Base-by-base conservation (phyloP, 2,113 vertebrate species). In the Otolemur garnettii region DNA sequence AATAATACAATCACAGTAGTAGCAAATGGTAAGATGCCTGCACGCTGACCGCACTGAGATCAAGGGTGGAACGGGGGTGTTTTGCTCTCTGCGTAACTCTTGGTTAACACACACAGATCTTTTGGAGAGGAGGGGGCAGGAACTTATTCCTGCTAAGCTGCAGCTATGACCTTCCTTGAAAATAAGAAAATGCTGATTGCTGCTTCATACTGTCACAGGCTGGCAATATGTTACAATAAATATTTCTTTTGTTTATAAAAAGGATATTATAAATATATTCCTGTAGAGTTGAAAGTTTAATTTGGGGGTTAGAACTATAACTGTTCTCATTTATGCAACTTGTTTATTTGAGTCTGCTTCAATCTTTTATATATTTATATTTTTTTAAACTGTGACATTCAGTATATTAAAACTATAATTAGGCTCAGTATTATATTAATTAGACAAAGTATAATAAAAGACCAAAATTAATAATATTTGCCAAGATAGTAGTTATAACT, bases 301-400 rank as follows among this genome's bases (percentile, higher is more conserved):
- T 83, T 94, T 96, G 86, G 22, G 33, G 87, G 80, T 6, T 57
- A 64, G 22, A 9, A 91, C 28, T 60, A 19, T 33, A 62, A 91
- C 13, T 86, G 59, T 30, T 64, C 71, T 91, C 42, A 94, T 87
- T 90, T 62, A 75, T 9, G 4, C 21, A 90, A 77, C 4, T 53
- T 72, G 4, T 50, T 59, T 69, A 19, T 69, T 50, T 19, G 24
- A 72, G 28, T 79, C 13, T 80, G 59, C 53, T 75, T 69, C 86
- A 77, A 6, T 74, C 5, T 87, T 81, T 89, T 78, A 90, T 71
- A 85, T 66, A 86, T 68, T 7, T 45, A 45, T 50, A 50, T 38
- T 38, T 38, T 84, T 77, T 96, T 68, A 55, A 93, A 97, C 91
- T 45, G 90, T 28, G 60, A 8, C 7, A 94, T n/a, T 92, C 17